Evolutionary conservation across 2,113 vertebrate genomes (phyloP).

Genomic region (Rattus rattus): DNA sequence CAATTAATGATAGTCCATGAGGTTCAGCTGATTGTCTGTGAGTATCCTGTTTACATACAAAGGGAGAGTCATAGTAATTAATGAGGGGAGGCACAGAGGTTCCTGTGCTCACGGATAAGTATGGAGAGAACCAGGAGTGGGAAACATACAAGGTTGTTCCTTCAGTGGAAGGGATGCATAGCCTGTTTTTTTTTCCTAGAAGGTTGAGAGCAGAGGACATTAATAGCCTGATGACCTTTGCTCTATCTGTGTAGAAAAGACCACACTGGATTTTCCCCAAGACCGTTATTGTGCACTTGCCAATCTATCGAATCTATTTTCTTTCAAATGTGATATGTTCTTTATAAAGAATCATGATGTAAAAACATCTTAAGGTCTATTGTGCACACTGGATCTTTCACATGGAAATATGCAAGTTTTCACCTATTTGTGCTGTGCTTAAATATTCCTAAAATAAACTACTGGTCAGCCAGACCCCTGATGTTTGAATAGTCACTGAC

Average conservation of each 20-base stretch:
- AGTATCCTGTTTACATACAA: fast-evolving
- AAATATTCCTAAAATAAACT: not conserved
- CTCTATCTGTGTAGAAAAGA: not conserved
- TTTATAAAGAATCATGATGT: not conserved
- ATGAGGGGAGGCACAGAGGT: not conserved
- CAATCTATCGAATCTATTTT: not conserved
- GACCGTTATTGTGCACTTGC: not conserved
- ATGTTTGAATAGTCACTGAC: not conserved
- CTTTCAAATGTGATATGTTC: not conserved
- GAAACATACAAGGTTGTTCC: not conserved
- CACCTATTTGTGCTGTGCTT: not conserved
- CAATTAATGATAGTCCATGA: not conserved
- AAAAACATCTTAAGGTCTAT: not conserved
- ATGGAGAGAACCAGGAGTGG: not conserved
- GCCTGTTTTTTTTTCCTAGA: not conserved
- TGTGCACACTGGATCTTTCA: not conserved
- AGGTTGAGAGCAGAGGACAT: not conserved
- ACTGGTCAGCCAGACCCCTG: not conserved
- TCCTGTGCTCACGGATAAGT: not conserved
- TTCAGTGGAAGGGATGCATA: not conserved
- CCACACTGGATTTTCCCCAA: not conserved
- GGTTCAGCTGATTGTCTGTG: not conserved
- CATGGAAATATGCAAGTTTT: not conserved
- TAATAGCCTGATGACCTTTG: not conserved
- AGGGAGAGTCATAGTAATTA: not conserved